Conservation (phyloP, 2,797 vertebrate genomes). For the Schizopygopsis pylzovi region DNA sequence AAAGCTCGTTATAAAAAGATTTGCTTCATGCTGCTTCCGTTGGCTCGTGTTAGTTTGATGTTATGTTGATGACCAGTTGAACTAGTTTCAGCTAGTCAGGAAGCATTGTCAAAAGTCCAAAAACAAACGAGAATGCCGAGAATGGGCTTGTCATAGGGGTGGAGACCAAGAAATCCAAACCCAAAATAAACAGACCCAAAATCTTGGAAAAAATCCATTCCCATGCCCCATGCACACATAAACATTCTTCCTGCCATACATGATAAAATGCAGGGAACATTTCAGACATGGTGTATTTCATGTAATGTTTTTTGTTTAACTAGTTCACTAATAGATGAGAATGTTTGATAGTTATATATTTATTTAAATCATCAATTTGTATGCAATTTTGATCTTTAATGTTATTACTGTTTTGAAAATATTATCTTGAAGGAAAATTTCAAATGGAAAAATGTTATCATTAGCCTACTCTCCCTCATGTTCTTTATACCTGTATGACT, state of each 20-base stretch:
- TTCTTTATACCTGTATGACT: neutral
- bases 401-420: neutral
- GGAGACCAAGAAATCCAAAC: neutral
- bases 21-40: neutral
- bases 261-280: slow-evolving; percentile 17
- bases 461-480: neutral
- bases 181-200: slow-evolving; percentile 36
- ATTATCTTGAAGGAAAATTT: neutral
- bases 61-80: neutral
- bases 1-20: neutral
- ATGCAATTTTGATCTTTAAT: neutral
- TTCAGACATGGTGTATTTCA: slow-evolving; percentile 7
- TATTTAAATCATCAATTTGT: neutral
- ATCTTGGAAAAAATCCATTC: slow-evolving; percentile 24
- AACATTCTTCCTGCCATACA: slow-evolving; percentile 37
- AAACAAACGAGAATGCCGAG: neutral
- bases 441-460: neutral
- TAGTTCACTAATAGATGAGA: neutral
- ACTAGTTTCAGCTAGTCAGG: neutral
- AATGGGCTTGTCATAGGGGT: neutral
- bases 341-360: slow-evolving; percentile 1
- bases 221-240: slow-evolving; percentile 18
- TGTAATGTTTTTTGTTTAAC: neutral
- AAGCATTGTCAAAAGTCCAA: slow-evolving; percentile 6
- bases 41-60: neutral